Percentiles rank a stretch among this genome's conserved stretches.
These are phyloP conservation scores for Lasioglossum malachurum DNA, from an alignment of 2,888 invertebrate genomes.

Conservation along the genomic window DNA sequence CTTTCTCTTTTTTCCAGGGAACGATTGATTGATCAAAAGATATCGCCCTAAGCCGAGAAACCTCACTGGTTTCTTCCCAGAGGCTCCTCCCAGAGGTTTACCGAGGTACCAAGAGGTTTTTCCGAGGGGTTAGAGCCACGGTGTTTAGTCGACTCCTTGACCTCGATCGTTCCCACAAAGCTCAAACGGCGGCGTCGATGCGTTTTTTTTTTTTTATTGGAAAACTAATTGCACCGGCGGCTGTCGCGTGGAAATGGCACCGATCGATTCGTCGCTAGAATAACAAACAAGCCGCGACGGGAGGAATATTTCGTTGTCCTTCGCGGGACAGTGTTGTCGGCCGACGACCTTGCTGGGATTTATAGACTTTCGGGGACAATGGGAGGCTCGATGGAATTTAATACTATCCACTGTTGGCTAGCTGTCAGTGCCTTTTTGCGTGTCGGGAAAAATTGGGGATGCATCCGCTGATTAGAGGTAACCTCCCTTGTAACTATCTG, in stretches of 20 bases:
- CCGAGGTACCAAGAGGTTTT: neutral
- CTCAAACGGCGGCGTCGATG: neutral
- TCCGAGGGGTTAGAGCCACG: neutral
- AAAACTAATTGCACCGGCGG: neutral
- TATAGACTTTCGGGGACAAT: neutral
- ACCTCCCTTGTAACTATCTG: neutral
- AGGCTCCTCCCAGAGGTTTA: neutral
- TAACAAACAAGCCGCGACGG: neutral
- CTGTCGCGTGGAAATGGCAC: constrained; percentile 3
- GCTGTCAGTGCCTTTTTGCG: neutral
- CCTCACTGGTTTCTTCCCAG: neutral
- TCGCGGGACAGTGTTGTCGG: neutral
- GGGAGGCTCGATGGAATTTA: neutral
- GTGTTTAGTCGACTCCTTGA: constrained; percentile 3
- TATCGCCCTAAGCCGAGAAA: neutral
- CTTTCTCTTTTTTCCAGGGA: neutral
- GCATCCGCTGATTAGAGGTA: neutral
- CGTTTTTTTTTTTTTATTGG: neutral
- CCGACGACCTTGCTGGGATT: neutral
- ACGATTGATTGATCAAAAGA: constrained; percentile 27
- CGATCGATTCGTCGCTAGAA: neutral
- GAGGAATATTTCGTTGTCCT: neutral
- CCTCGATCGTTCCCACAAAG: neutral
- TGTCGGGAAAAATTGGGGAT: neutral
- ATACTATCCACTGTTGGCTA: neutral